phyloP scores from a whole-genome alignment of 2,888 invertebrate genomes.

The Chesias legatella region DNA sequence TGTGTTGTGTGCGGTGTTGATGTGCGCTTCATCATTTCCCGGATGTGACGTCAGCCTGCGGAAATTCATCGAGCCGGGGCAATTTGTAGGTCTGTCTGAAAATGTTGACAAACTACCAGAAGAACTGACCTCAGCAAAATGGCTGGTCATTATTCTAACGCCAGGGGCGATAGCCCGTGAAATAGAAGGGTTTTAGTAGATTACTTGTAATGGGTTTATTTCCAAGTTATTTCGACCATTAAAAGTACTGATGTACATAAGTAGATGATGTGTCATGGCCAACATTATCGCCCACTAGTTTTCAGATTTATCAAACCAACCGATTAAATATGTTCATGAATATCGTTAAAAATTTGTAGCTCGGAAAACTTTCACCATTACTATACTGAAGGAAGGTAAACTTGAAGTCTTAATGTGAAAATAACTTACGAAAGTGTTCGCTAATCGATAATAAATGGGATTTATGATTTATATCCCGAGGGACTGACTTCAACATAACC shows the following conservation, averaged over 20 bases:
- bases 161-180: conserved; percentile 13
- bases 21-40: conserved; percentile 55
- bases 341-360: conserved; percentile 1
- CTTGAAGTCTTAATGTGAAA: conserved; percentile 19
- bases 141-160: conserved; percentile 16
- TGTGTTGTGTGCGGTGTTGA: conserved; percentile 35
- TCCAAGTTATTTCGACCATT: background rate
- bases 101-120: conserved; percentile 56
- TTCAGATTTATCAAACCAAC: no score
- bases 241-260: no score
- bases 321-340: background rate
- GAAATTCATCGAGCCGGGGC: conserved; percentile 62
- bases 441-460: conserved; percentile 25
- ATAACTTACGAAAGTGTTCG: conserved; percentile 19
- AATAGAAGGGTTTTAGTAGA: conserved; percentile 8
- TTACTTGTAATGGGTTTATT: conserved; percentile 6
- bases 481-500: conserved; percentile 6
- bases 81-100: conserved; percentile 58
- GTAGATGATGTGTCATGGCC: no score
- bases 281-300: no score
- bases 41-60: conserved; percentile 59
- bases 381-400: conserved; percentile 12
- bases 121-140: conserved; percentile 30
- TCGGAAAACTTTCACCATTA: conserved; percentile 14
- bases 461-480: conserved; percentile 20